These are phyloP conservation scores for Ganaspis sp. DNA, from an alignment of 1,140 invertebrate genomes.

Conservation along the genomic window DNA sequence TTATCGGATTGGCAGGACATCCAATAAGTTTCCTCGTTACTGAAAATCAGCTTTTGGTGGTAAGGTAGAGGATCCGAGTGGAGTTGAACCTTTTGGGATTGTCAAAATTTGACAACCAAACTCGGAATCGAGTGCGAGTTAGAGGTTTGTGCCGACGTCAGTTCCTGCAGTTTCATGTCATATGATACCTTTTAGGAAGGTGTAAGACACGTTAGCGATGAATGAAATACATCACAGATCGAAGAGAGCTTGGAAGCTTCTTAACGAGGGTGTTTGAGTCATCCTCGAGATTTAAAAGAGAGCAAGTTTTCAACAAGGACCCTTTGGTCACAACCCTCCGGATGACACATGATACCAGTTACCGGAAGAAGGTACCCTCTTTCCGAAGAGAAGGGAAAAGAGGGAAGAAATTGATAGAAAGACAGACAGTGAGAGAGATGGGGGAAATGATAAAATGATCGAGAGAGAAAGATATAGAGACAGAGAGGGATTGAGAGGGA, in stretches of 20 bases:
- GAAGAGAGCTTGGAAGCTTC: neutral
- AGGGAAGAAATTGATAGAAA: too few relatives aligned
- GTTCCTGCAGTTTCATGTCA: slow-evolving; percentile 23
- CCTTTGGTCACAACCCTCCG: neutral
- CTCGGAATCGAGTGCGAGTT: neutral
- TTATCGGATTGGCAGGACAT: neutral
- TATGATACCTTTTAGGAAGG: slow-evolving; percentile 15
- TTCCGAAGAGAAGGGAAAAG: neutral
- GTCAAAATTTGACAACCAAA: slow-evolving; percentile 24
- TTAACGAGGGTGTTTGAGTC: slow-evolving; percentile 20
- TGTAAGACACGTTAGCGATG: slow-evolving; percentile 5
- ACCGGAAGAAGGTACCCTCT: neutral
- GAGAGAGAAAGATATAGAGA: too few relatives aligned
- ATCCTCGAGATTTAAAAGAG: slow-evolving; percentile 8
- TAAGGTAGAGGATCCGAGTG: neutral
- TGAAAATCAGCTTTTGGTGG: neutral
- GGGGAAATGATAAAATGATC: too few relatives aligned
- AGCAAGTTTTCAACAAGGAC: neutral
- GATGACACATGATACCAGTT: slow-evolving; percentile 14
- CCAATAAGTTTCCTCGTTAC: slow-evolving; percentile 21
- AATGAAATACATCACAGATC: slow-evolving; percentile 20
- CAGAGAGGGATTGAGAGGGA: too few relatives aligned
- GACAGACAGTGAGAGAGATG: too few relatives aligned
- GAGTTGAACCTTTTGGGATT: neutral
- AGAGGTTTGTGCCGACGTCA: slow-evolving; percentile 6